Conservation (phyloP, 2,797 vertebrate species). For the Natrix natrix region DNA sequence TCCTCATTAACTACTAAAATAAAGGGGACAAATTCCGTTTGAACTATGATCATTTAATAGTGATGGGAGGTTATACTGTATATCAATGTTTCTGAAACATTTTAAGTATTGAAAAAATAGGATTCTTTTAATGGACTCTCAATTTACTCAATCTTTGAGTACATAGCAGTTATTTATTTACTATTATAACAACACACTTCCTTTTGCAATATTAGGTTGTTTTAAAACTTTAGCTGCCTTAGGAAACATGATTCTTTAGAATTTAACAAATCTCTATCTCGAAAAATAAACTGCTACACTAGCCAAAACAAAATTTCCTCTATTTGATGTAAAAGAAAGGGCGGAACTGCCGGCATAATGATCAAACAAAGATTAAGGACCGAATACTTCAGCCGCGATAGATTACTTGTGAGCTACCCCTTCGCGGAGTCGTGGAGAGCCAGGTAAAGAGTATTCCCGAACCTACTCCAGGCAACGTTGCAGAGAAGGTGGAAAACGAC, state of each 20-base stretch:
- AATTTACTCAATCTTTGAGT: not conserved
- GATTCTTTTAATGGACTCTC: not conserved
- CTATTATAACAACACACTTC: not conserved
- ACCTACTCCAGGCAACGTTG: not conserved
- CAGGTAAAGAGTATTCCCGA: not conserved
- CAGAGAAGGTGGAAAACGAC: not conserved
- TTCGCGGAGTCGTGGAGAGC: not conserved
- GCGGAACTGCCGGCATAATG: not conserved
- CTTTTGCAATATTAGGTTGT: not conserved
- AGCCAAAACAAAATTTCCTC: not conserved
- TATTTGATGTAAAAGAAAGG: not conserved
- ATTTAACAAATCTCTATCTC: not conserved
- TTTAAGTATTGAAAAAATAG: not conserved
- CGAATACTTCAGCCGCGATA: not conserved
- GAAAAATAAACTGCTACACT: not conserved
- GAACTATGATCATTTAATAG: not conserved
- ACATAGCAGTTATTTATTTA: not conserved
- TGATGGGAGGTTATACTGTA: not conserved
- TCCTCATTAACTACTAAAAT: not conserved
- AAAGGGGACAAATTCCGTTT: not conserved
- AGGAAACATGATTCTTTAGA: not conserved
- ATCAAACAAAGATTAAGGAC: not conserved
- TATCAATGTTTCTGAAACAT: not conserved
- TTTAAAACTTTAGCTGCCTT: not conserved
- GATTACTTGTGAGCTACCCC: not conserved